Percentiles rank a stretch among this genome's conserved stretches.
Evolutionary conservation across 2,113 vertebrate genomes (phyloP).

Genomic region (Seriola aureovittata): DNA sequence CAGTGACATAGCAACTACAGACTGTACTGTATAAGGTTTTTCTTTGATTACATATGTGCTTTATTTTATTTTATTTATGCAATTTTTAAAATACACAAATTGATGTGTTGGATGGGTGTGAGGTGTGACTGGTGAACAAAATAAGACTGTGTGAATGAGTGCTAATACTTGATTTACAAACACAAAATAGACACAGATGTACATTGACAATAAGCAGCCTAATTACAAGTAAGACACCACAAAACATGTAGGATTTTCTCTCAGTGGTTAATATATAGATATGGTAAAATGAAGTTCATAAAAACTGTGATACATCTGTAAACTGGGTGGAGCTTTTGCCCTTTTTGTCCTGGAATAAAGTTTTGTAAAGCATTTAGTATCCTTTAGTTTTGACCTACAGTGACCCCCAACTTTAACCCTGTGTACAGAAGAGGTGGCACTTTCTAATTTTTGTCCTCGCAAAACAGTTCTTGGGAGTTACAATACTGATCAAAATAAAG

Average conservation of each 20-base stretch:
- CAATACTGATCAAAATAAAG: too few species aligned
- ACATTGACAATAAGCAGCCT: slow-evolving; percentile 20
- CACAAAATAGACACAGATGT: slow-evolving; percentile 23
- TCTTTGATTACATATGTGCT: background rate
- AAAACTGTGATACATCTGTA: background rate
- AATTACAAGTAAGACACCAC: slow-evolving; percentile 4
- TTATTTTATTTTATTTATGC: background rate
- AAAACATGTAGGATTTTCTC: slow-evolving; percentile 63
- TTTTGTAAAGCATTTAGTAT: background rate
- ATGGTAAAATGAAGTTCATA: background rate
- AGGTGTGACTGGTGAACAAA: slow-evolving; percentile 6
- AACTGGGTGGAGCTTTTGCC: background rate
- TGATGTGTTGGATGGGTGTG: background rate
- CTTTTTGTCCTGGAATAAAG: background rate
- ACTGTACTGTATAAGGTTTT: background rate
- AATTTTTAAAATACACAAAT: background rate
- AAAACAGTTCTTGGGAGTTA: too few species aligned
- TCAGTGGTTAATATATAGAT: background rate
- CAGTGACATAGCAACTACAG: background rate
- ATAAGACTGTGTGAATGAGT: slow-evolving; percentile 6
- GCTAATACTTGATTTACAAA: slow-evolving; percentile 42
- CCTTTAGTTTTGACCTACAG: background rate
- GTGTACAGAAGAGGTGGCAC: background rate
- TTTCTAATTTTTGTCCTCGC: background rate
- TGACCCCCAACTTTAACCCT: background rate